Percentiles rank a stretch among this genome's conserved stretches.
Evolutionary conservation across 2,888 invertebrate genomes (phyloP).

Genomic region (Zeuzera pyrina): DNA sequence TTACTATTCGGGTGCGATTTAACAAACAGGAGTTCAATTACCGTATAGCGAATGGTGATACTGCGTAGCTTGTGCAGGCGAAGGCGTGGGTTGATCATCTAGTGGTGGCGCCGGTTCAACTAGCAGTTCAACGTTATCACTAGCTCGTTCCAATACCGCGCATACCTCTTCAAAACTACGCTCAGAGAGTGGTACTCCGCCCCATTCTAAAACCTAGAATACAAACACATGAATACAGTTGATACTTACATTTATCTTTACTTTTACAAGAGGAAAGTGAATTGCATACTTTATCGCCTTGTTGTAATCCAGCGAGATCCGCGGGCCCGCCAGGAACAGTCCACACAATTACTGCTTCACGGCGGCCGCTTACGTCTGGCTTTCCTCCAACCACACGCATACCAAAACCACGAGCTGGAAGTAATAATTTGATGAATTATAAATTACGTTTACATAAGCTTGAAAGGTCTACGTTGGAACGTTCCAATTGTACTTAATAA

Average conservation of each 20-base stretch:
- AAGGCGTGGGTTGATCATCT: constrained; percentile 66
- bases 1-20: too few relatives aligned
- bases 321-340: constrained; percentile 94
- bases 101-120: constrained; percentile 89
- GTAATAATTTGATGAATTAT: too few relatives aligned
- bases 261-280: background rate
- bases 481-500: too few relatives aligned
- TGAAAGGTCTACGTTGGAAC: too few relatives aligned
- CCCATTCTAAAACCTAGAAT: constrained; percentile 89
- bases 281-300: constrained; percentile 85
- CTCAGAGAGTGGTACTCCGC: constrained; percentile 89
- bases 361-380: constrained; percentile 86
- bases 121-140: constrained; percentile 88
- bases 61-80: constrained; percentile 46
- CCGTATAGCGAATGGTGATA: constrained; percentile 73
- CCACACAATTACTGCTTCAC: constrained; percentile 93
- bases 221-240: background rate
- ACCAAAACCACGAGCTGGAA: constrained; percentile 88
- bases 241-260: background rate
- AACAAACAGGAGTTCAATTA: constrained; percentile 27
- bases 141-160: constrained; percentile 89
- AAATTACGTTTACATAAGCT: too few relatives aligned
- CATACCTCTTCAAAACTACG: constrained; percentile 95
- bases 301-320: constrained; percentile 88
- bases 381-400: constrained; percentile 97